Base-by-base conservation (phyloP, 2,888 invertebrate genomes). In the Scaptomyza tumidula region DNA sequence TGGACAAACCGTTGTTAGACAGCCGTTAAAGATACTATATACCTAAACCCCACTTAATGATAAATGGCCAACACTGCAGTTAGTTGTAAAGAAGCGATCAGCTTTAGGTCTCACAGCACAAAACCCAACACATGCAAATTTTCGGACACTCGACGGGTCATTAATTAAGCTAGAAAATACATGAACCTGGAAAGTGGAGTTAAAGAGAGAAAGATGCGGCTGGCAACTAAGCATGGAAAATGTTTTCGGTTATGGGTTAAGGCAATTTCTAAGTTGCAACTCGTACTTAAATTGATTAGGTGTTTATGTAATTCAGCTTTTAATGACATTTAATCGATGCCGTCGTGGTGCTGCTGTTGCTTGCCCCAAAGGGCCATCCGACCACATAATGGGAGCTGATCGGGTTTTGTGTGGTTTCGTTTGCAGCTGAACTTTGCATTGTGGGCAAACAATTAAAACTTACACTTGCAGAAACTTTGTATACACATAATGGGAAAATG, bases 281-380 rank as follows among this genome's bases (percentile, higher is more conserved):
- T 57, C 61, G 44, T 61, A 72, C 75, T 55, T 65, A 84, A 78
- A 82, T 81, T 74, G 71, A 86, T 82, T 74, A 76, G 74, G 78
- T 78, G 72, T 80, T 85, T 87, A 70, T 85, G 83, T 66, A 87
- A 85, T 85, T 85, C 64, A 37, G 41, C 27, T 45, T 82, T 83
- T 80, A 83, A 87, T 85, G 73, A 62, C 67, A 70, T 70, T 80
- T 82, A 85, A 85, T 87, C 86, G 87, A 80, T 71, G 80, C 74
- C 68, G 14, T 56, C 60, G 56, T 68, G 31, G 9, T 2, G 31
- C 33, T 33, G 49, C 49, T 65, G 46, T 46, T 62, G 60, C 60
- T 33, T 75, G 72, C 72, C 72, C 78, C 70, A 66, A 54, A 61
- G 70, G 73, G 63, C 52, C 11, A 24, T 19, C 45, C 43, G 44